phyloP scores from a whole-genome alignment of 2,113 vertebrate species.

The Montifringilla adamsi region DNA sequence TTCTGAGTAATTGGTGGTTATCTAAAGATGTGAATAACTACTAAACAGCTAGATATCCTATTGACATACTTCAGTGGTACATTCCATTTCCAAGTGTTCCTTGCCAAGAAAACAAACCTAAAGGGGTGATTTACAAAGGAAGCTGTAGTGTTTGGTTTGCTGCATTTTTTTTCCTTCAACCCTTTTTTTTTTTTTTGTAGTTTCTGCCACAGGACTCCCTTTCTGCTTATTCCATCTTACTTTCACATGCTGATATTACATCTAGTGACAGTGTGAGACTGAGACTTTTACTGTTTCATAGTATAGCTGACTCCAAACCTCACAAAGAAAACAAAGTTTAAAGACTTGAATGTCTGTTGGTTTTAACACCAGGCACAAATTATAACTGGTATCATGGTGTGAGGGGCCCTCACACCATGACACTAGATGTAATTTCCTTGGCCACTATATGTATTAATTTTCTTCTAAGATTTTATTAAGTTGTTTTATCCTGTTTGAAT shows the following conservation, averaged over 20 bases:
- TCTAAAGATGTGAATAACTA: not conserved
- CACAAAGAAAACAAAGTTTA: not conserved
- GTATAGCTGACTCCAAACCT: not conserved
- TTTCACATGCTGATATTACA: not conserved
- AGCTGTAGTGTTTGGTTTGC: rapidly evolving
- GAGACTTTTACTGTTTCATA: not conserved
- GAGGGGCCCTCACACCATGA: not conserved
- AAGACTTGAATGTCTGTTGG: not conserved
- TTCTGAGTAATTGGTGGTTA: not conserved
- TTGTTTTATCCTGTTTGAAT: not conserved
- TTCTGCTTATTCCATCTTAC: not conserved
- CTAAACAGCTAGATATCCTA: not conserved
- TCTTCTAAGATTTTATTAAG: not conserved
- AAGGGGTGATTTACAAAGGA: not conserved
- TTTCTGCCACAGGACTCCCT: not conserved
- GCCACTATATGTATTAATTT: not conserved
- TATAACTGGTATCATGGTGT: not conserved
- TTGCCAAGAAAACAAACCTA: not conserved
- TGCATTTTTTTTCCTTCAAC: not conserved
- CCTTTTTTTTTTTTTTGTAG: rapidly evolving
- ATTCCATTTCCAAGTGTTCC: not conserved
- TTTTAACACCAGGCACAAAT: not conserved
- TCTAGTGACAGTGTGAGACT: not conserved
- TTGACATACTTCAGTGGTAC: not conserved
- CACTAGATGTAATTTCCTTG: not conserved